Conservation (phyloP, 2,113 vertebrate genomes). For the Bufo bufo region DNA sequence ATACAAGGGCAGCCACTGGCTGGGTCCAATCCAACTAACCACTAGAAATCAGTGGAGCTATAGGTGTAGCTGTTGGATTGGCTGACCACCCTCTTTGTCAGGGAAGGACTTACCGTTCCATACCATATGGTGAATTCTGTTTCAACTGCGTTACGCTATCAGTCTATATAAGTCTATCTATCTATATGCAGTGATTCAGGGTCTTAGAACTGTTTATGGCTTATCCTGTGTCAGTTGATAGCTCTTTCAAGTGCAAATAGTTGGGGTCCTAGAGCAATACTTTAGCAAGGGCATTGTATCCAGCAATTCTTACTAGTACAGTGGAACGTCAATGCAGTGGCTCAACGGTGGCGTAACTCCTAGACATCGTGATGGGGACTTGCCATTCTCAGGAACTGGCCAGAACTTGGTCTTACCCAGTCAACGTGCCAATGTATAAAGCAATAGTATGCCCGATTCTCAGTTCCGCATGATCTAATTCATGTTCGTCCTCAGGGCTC, state of each 20-base stretch:
- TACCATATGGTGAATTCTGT: conserved; percentile 18
- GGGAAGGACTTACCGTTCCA: neutral
- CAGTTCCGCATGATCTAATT: neutral
- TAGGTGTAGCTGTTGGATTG: neutral
- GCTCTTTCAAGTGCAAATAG: conserved; percentile 68
- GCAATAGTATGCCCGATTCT: conserved; percentile 2
- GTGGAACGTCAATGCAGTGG: neutral
- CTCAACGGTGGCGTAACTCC: neutral
- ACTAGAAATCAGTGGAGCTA: neutral
- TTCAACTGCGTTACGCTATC: neutral
- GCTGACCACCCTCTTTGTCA: neutral
- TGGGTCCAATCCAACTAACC: neutral
- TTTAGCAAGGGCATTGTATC: conserved; percentile 32
- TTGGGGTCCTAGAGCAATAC: conserved; percentile 28
- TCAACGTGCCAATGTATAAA: neutral
- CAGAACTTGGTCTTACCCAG: neutral
- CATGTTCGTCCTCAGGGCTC: neutral
- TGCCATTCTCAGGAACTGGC: conserved; percentile 27
- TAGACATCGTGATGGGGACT: neutral
- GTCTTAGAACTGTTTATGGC: conserved; percentile 53
- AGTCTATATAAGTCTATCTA: conserved; percentile 7
- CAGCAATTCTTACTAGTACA: neutral
- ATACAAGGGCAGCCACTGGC: neutral
- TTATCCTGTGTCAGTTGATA: conserved; percentile 62
- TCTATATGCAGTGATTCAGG: conserved; percentile 27